Base-by-base conservation (phyloP, 2,113 vertebrate species). In the Heterocephalus glaber region DNA sequence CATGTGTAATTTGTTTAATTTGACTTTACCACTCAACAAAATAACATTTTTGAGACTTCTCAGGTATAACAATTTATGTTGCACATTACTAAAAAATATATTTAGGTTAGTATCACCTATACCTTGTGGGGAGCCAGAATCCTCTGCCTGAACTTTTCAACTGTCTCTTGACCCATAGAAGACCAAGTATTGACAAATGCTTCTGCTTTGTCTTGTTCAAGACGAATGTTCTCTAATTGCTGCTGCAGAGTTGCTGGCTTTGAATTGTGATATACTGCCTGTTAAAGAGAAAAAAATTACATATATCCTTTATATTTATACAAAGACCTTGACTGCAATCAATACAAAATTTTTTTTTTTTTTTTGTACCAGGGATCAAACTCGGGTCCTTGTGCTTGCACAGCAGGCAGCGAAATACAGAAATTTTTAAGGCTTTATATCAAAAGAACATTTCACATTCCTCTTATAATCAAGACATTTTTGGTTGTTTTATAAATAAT, bases 181-280 rank as follows among this genome's bases (percentile, higher is more conserved):
- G 98, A 98, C 99, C 99, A 99, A 0, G 98, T 97, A 52, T 94
- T 99, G 86, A 98, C 97, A 97, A 99, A 99, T 0, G 99, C 98
- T 96, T 99, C 99, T 0, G 98, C 98, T 98, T 99, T 99, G 92
- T 99, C 99, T 92, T 98, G 96, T 86, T 96, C 94, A 47, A 99
- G 97, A 90, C 98, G 98, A 96, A 99, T 97, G 26, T 90, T 98
- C 92, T 99, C 99, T 52, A 99, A 98, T 63, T 99, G 99, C 89
- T 99, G 99, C 88, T 99, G 98, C 95, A 99, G 97, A 60, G 98
- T 97, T 1, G 98, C 96, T 1, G 99, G 99, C 95, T 99, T 99
- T 95, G 99, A 97, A 26, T 98, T 99, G 96, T 99, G 99, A 98
- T 99, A 99, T 24, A 99, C 99, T 7, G 99, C 99, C 99, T 99